Evolutionary conservation across 2,113 vertebrate genomes (phyloP).

Genomic region (Nerophis lumbriciformis): DNA sequence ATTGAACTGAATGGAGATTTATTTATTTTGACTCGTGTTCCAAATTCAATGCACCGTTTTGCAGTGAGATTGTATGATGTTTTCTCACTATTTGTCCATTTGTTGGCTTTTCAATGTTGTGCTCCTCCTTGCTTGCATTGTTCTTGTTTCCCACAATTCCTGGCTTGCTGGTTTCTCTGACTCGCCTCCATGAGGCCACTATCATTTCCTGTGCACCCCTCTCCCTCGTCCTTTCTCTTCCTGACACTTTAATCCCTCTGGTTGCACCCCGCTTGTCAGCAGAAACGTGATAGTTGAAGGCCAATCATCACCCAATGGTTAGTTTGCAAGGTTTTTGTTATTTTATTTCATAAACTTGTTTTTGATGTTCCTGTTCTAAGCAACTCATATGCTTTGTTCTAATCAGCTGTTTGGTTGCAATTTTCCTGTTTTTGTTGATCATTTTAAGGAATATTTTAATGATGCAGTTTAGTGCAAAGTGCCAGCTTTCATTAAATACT

Average conservation of each 20-base stretch:
- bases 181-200: slow-evolving; percentile 48
- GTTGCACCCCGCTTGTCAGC: slow-evolving; percentile 29
- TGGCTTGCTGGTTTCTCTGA: slow-evolving; percentile 48
- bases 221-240: slow-evolving; percentile 50
- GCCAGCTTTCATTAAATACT: no score
- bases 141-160: slow-evolving; percentile 30
- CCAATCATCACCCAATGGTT: slow-evolving; percentile 12
- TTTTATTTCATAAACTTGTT: slow-evolving; percentile 13
- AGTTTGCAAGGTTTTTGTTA: neutral
- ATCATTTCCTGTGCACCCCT: slow-evolving; percentile 68
- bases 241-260: slow-evolving; percentile 63
- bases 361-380: no score
- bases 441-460: no score
- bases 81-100: slow-evolving; percentile 14
- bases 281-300: slow-evolving; percentile 16
- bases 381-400: no score
- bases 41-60: no score
- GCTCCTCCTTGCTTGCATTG: slow-evolving; percentile 59
- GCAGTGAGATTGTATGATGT: slow-evolving; percentile 8
- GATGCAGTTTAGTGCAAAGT: no score
- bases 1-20: no score
- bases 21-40: no score
- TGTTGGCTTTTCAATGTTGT: slow-evolving; percentile 19
- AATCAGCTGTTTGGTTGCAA: no score
- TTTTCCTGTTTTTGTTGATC: no score